A percentile compares a stretch with the other conserved stretches of the same genome.
Evolutionary conservation across 2,888 invertebrate genomes (phyloP).

Genomic region (Ichneumon xanthorius): DNA sequence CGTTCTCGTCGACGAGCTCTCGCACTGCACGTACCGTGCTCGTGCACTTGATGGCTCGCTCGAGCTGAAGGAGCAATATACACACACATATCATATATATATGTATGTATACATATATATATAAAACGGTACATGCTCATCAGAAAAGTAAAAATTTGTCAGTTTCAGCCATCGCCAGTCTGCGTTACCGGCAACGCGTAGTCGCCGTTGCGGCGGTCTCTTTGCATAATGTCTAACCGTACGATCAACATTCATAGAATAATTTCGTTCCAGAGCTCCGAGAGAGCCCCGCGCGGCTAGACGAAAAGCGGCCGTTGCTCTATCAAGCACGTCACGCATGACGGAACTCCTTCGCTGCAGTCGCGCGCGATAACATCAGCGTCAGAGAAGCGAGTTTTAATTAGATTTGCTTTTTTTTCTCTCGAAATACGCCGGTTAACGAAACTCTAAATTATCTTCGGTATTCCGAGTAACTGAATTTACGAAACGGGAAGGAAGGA

Average conservation of each 20-base stretch:
- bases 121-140: slow-evolving; percentile 22
- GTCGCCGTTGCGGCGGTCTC: slow-evolving; percentile 55
- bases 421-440: not conserved
- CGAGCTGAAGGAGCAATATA: slow-evolving; percentile 11
- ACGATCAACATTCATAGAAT: slow-evolving; percentile 82
- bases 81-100: not conserved
- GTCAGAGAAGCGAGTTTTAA: slow-evolving; percentile 7
- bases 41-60: slow-evolving; percentile 53
- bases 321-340: slow-evolving; percentile 77
- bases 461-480: not conserved
- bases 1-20: slow-evolving; percentile 71
- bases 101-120: not conserved
- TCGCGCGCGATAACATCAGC: not conserved
- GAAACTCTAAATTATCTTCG: not conserved
- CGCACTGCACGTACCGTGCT: slow-evolving; percentile 44
- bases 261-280: slow-evolving; percentile 78
- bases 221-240: slow-evolving; percentile 78
- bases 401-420: not conserved
- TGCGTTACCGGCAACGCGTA: slow-evolving; percentile 3
- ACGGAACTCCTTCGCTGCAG: slow-evolving; percentile 73
- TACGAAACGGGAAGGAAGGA: not conserved
- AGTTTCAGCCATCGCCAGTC: slow-evolving; percentile 73
- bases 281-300: slow-evolving; percentile 39
- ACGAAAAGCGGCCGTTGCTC: slow-evolving; percentile 69
- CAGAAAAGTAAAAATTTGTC: slow-evolving; percentile 71